A percentile compares a stretch with the other conserved stretches of the same genome.
phyloP scores from a whole-genome alignment of 2,797 vertebrate species.

The Poeciliopsis turneri region DNA sequence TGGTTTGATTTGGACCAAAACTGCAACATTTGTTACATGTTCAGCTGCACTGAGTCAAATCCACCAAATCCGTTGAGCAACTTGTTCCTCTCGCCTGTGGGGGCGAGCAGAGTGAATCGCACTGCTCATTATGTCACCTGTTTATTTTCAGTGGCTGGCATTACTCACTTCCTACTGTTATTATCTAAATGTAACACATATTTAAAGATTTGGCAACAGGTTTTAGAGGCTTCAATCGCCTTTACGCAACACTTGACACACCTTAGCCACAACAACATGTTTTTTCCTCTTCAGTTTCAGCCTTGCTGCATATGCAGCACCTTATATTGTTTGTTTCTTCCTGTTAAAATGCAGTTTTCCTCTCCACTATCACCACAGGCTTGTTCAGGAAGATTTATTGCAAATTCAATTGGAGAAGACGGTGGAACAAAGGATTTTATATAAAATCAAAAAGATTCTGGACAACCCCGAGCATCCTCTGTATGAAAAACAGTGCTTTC shows the following conservation, averaged over 20 bases:
- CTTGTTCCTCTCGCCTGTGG: no score
- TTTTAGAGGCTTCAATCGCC: background rate
- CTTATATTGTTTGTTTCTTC: background rate
- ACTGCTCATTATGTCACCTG: slow-evolving; percentile 1
- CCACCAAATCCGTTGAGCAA: no score
- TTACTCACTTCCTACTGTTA: background rate
- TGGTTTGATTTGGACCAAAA: background rate
- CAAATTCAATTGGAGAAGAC: background rate
- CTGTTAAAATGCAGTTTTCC: background rate
- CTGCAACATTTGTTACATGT: no score
- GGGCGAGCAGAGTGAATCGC: background rate
- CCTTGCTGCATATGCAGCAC: background rate
- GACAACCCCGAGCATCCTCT: no score
- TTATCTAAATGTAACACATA: background rate
- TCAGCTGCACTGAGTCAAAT: no score
- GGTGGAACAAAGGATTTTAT: no score
- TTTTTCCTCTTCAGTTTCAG: background rate
- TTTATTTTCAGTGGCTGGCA: background rate
- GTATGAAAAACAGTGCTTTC: no score
- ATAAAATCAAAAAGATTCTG: no score
- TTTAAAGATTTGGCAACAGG: background rate
- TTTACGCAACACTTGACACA: slow-evolving; percentile 1
- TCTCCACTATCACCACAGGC: background rate
- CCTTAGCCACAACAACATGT: background rate
- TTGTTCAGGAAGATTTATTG: background rate